Base-by-base conservation (phyloP, 2,113 vertebrate species). In the Percopsis transmontana region DNA sequence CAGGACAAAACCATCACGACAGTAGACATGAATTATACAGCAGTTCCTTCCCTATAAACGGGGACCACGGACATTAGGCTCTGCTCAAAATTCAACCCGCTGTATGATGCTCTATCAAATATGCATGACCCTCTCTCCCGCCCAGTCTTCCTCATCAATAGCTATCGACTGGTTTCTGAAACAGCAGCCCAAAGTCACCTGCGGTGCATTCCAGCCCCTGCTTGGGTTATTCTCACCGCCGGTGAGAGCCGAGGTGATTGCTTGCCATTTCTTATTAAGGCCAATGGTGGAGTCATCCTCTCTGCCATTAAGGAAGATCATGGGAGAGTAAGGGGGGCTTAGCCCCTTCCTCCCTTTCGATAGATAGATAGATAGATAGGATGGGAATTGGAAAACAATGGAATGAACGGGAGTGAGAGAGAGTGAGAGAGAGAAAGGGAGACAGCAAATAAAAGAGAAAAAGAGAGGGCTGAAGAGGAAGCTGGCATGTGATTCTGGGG, bases 181-280 rank as follows among this genome's bases (percentile, higher is more conserved):
- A 90, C 77, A 88, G 73, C 80, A 82, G 65, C 81, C 80, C 77
- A 89, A 83, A 86, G 87, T 86, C 77, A 88, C 75, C 74, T 55
- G 24, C 65, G 83, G 73, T 77, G 71, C 89, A 83, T 85, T 79
- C 73, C 80, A 82, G 80, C 80, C 82, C 78, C 80, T 59, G 70
- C 27, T 33, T 33, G 83, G 83, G 76, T 80, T 87, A 81, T 91
- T 85, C 84, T 72, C 62, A 27, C 71, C 70, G 66, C 40, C 65
- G 41, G 66, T 27, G 82, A 81, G 68, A 62, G 66, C 68, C 47
- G 72, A 48, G 24, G 62, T 47, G 69, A 88, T 88, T 84, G 85
- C 86, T 85, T 85, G 86, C 82, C 85, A 85, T 88, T 91, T 89
- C 79, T 91, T 80, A 87, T 91, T 90, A 88, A 70, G 70, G 69